Evolutionary conservation across 2,113 vertebrate genomes (phyloP).

Genomic region (Damaliscus lunatus): DNA sequence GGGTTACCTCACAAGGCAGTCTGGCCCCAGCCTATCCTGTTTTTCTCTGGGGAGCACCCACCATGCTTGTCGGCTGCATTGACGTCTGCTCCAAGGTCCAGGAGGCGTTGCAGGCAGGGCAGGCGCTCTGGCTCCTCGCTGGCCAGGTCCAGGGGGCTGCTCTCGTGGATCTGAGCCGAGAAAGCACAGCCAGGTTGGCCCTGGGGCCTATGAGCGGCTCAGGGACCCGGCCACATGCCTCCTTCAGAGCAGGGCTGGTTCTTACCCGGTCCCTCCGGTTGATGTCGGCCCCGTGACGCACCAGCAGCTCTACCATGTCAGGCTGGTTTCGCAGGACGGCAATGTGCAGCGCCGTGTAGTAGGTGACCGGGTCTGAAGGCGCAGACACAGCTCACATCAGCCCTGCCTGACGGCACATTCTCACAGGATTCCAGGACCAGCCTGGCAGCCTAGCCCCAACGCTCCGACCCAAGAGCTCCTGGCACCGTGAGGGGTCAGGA

Average conservation of each 20-base stretch:
- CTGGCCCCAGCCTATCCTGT: too few species aligned
- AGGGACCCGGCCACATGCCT: rapidly evolving
- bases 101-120: slow-evolving; percentile 87
- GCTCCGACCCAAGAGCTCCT: not conserved
- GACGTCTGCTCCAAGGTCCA: slow-evolving; percentile 89
- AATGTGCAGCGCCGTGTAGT: slow-evolving; percentile 93
- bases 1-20: not conserved
- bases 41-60: slow-evolving; percentile 32
- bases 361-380: slow-evolving; percentile 91
- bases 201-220: not conserved
- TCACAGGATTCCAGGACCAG: not conserved
- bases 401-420: rapidly evolving
- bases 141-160: slow-evolving; percentile 94
- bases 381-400: not conserved
- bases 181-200: not conserved
- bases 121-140: slow-evolving; percentile 91
- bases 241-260: not conserved
- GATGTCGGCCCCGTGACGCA: slow-evolving; percentile 87
- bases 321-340: slow-evolving; percentile 90
- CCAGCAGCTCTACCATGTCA: slow-evolving; percentile 86
- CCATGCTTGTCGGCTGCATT: slow-evolving; percentile 91
- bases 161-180: slow-evolving; percentile 88
- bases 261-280: slow-evolving; percentile 92
- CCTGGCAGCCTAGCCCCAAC: not conserved
- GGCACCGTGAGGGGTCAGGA: not conserved